These are phyloP conservation scores for Himalopsyche phryganea DNA, from an alignment of 1,140 invertebrate genomes.

Conservation along the genomic window DNA sequence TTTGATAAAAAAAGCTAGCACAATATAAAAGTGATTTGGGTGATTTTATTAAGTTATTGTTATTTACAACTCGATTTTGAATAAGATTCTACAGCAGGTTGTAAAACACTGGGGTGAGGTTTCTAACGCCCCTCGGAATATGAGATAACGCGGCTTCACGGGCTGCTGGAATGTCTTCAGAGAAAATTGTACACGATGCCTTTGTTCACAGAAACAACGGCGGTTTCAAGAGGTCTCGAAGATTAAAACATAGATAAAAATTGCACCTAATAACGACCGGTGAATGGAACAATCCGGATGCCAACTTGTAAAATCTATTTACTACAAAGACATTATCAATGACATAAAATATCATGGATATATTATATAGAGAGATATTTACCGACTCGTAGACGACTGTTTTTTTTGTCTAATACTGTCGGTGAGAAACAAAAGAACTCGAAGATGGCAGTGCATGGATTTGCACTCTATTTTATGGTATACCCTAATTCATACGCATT, in stretches of 20 bases:
- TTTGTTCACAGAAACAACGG: conserved; percentile 14
- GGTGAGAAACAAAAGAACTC: conserved; percentile 17
- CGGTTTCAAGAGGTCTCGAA: not conserved
- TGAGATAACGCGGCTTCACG: not conserved
- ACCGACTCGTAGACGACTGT: too few species aligned
- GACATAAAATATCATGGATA: not conserved
- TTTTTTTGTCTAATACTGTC: not conserved
- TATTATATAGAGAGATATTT: not conserved
- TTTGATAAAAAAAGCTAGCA: too few species aligned
- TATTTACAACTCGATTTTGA: too few species aligned
- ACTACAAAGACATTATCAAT: conserved; percentile 7
- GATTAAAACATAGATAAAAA: conserved; percentile 2
- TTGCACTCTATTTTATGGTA: conserved; percentile 31
- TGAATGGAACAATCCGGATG: conserved; percentile 7
- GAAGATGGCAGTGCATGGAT: conserved; percentile 22
- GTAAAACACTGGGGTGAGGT: not conserved
- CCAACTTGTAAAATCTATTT: conserved; percentile 14
- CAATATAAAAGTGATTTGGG: too few species aligned
- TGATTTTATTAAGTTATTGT: too few species aligned
- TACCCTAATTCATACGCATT: conserved; percentile 17
- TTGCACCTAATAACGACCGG: conserved; percentile 11
- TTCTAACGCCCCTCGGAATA: conserved; percentile 8
- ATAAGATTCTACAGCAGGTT: too few species aligned
- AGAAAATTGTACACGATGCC: conserved; percentile 10
- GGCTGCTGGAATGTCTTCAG: conserved; percentile 13